Conservation (phyloP, 1,140 invertebrate species). For the Phortica variegata region DNA sequence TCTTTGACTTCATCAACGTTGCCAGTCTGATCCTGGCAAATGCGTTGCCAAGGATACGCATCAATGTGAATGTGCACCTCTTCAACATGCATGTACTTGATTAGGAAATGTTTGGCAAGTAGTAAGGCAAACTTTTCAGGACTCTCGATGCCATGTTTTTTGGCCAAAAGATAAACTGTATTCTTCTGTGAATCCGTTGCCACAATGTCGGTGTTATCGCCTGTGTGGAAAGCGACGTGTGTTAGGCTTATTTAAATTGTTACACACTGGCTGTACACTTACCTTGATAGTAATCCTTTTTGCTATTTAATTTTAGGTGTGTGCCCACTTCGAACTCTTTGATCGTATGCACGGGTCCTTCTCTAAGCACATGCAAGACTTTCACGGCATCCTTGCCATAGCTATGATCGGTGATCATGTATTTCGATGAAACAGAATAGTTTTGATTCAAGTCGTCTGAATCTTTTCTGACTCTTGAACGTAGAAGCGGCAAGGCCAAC, state of each 20-base stretch:
- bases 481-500: too few relatives aligned
- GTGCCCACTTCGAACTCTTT: conserved; percentile 74
- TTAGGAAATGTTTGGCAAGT: conserved; percentile 71
- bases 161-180: conserved; percentile 76
- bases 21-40: conserved; percentile 57
- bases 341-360: conserved; percentile 66
- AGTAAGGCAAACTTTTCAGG: conserved; percentile 73
- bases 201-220: conserved; percentile 73
- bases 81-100: conserved; percentile 69
- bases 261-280: conserved; percentile 11
- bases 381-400: conserved; percentile 77
- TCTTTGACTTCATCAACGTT: neutral
- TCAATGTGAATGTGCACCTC: conserved; percentile 68
- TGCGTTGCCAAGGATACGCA: conserved; percentile 72
- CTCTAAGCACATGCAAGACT: conserved; percentile 67
- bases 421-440: too few relatives aligned
- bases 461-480: too few relatives aligned
- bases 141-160: conserved; percentile 71
- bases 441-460: too few relatives aligned
- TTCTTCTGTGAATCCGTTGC: conserved; percentile 83
- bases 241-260: neutral
- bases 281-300: conserved; percentile 65
- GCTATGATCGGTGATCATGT: conserved; percentile 66
- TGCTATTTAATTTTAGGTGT: conserved; percentile 67
- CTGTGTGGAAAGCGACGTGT: conserved; percentile 30